Evolutionary conservation across 2,113 vertebrate genomes (phyloP).

Genomic region (Tursiops truncatus): DNA sequence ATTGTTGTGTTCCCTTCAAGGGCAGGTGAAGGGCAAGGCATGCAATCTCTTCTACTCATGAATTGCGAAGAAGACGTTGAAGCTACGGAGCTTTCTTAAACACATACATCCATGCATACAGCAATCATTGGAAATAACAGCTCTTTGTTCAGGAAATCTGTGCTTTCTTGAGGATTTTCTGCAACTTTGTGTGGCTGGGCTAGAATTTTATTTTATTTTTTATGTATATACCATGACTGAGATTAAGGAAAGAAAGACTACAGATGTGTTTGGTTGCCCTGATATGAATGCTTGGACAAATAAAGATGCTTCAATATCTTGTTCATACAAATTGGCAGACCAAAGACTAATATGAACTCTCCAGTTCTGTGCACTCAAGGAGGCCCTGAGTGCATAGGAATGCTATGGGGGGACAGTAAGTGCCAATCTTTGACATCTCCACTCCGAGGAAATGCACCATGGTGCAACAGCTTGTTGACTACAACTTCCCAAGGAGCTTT

Average conservation of each 20-base stretch:
- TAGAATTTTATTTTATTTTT: background rate
- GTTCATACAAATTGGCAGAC: background rate
- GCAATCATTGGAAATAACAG: background rate
- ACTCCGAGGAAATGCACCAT: accelerated
- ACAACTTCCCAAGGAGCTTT: background rate
- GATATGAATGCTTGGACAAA: background rate
- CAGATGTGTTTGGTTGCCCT: background rate
- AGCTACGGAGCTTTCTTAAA: background rate
- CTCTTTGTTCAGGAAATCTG: background rate
- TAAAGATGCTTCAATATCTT: background rate
- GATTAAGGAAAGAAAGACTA: background rate
- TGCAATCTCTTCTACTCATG: background rate
- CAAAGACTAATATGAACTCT: background rate
- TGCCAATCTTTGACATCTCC: background rate
- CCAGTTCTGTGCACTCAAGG: background rate
- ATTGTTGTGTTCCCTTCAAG: background rate
- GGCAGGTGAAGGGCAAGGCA: background rate
- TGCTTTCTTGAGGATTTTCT: background rate
- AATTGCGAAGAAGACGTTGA: background rate
- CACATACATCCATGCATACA: background rate
- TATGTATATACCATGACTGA: background rate
- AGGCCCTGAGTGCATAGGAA: background rate
- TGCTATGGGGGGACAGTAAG: background rate
- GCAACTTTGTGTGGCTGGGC: background rate
- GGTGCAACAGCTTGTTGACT: background rate